Evolutionary conservation across 2,797 vertebrate species (phyloP), one percentile per base, ranked within the genome.

Genomic region (Valencia hispanica): DNA sequence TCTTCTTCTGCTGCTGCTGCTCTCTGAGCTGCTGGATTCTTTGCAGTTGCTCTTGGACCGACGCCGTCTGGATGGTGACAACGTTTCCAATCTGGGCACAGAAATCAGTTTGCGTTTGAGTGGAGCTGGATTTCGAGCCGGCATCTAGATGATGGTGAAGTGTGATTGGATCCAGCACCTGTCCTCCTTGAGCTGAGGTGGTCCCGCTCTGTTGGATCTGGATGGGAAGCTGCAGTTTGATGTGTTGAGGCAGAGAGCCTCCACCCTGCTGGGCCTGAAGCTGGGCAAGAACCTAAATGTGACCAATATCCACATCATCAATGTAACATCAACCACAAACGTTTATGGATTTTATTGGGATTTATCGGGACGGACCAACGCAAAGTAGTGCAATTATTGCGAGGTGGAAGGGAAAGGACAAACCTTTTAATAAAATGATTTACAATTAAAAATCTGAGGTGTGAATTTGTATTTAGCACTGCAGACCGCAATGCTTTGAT

Each of bases 11-110:
- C 90, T 97, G 97, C 73, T 97, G 97, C 93, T 98, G 98, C 51
- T 98, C 97, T 90, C 97, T 93, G 86, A 99, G 96, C 94, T 99
- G 97, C 94, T 99, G 97, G 93, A 97, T 98, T 91, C 96, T 94
- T 86, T 97, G 97, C 88, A 98, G 95, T 89, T 98, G 97, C 94
- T 98, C 97, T 92, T 98, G 97, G 83, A 98, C 97, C 78, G 97
- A 98, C 77, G 97, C 96, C 73, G 97, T 95, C 94, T 98, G 97
- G 89, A 99, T 96, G 84, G 97, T 95, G 73, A 98, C 97, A 83
- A 98, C 97, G 61, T 97, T 97, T 85, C 97, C 96, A 87, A 97
- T 93, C 93, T 97, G 96, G 70, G 71, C 3, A 73, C 9, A 30
- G 79, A 32, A 18, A 53, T 65, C 22, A 55, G 15, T 18, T 51